Conservation (phyloP, 2,888 invertebrate genomes). For the Xanthia togata region DNA sequence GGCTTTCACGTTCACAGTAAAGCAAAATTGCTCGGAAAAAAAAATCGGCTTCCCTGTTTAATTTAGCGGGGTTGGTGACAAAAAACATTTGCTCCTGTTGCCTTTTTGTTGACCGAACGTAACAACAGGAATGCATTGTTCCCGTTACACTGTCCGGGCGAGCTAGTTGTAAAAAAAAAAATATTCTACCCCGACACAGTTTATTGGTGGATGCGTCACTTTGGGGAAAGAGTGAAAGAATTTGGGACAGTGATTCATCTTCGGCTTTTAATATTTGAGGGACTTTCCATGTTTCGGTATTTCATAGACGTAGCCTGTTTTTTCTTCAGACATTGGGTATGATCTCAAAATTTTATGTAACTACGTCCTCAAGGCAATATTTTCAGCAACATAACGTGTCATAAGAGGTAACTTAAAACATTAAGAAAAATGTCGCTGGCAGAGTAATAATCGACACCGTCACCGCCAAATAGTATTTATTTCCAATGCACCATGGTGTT, state of each 20-base stretch:
- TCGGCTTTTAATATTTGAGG: conserved; percentile 60
- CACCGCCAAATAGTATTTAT: too few relatives aligned
- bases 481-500: too few relatives aligned
- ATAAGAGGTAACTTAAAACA: too few relatives aligned
- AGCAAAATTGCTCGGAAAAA: conserved; percentile 79
- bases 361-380: background rate
- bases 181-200: conserved; percentile 79
- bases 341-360: too few relatives aligned
- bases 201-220: conserved; percentile 75
- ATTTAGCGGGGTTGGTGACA: conserved; percentile 88
- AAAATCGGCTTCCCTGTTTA: conserved; percentile 88
- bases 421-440: too few relatives aligned
- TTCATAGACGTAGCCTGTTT: conserved; percentile 3
- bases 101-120: conserved; percentile 87
- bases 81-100: conserved; percentile 84
- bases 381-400: background rate
- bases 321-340: background rate
- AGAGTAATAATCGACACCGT: too few relatives aligned
- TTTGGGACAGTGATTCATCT: conserved; percentile 76
- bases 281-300: conserved; percentile 35
- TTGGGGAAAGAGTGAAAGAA: conserved; percentile 65
- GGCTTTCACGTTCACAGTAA: conserved; percentile 71
- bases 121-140: conserved; percentile 88
- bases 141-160: conserved; percentile 80
- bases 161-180: conserved; percentile 79